Conservation (phyloP, 1,140 invertebrate species). For the Philotrypesis tridentata region DNA sequence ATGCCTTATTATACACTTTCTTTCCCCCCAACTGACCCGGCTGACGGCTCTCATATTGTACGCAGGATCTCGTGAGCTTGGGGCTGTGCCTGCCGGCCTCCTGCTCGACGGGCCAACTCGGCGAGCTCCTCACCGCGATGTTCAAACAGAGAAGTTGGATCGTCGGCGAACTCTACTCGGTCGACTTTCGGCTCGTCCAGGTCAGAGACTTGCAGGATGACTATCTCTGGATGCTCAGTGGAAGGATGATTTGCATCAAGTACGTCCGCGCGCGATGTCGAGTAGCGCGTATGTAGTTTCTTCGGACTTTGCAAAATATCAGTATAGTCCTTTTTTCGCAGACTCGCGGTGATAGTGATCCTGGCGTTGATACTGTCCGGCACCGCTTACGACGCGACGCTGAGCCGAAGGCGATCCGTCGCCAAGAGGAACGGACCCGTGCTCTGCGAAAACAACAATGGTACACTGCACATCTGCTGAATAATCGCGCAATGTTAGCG, state of each 20-base stretch:
- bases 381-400: conserved; percentile 60
- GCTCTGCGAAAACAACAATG: conserved; percentile 58
- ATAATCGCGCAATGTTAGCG: no score
- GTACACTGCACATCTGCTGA: no score
- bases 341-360: conserved; percentile 50
- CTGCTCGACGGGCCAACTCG: conserved; percentile 58
- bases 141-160: conserved; percentile 58
- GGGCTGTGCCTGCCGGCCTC: conserved; percentile 68
- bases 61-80: conserved; percentile 64
- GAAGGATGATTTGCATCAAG: conserved; percentile 42
- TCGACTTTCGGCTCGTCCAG: conserved; percentile 59
- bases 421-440: conserved; percentile 32
- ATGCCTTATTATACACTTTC: no score
- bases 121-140: conserved; percentile 55
- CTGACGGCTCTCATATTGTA: no score
- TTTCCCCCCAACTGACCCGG: no score
- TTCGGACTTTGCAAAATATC: no score
- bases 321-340: conserved; percentile 40
- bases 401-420: conserved; percentile 52
- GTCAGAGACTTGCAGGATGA: conserved; percentile 60
- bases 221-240: conserved; percentile 56
- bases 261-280: no score
- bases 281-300: no score
- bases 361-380: conserved; percentile 54
- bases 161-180: conserved; percentile 58